Conservation (phyloP, 2,888 invertebrate species). For the Eledone cirrhosa region DNA sequence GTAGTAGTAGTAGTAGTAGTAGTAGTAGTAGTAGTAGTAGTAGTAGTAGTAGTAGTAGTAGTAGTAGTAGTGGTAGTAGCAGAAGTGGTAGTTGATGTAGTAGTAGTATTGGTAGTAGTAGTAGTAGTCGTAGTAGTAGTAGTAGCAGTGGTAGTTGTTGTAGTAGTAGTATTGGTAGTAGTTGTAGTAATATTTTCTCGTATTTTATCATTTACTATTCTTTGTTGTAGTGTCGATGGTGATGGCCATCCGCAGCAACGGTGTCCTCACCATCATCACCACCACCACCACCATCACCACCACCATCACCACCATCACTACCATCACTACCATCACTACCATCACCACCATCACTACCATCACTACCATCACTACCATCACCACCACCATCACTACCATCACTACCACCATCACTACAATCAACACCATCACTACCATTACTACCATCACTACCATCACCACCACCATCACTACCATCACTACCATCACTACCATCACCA, state of each 20-base stretch:
- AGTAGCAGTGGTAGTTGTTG: too few species aligned
- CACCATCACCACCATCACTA: conserved; percentile 13
- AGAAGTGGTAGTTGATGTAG: too few species aligned
- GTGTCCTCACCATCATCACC: too few species aligned
- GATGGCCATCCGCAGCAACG: neutral
- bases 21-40: neutral
- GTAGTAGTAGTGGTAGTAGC: too few species aligned
- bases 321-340: conserved; percentile 8
- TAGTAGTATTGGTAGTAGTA: too few species aligned
- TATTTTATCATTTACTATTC: neutral
- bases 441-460: neutral
- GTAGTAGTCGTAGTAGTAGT: too few species aligned
- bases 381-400: neutral
- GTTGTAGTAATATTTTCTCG: too few species aligned
- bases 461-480: neutral
- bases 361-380: neutral
- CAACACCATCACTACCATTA: conserved; percentile 3
- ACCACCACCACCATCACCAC: conserved; percentile 8
- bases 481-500: neutral
- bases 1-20: neutral
- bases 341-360: neutral
- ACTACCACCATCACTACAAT: too few species aligned
- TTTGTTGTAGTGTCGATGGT: neutral
- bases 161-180: too few species aligned
- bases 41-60: neutral